Evolutionary conservation across 2,888 invertebrate genomes (phyloP).

Genomic region (Lasioglossum zephyrum): DNA sequence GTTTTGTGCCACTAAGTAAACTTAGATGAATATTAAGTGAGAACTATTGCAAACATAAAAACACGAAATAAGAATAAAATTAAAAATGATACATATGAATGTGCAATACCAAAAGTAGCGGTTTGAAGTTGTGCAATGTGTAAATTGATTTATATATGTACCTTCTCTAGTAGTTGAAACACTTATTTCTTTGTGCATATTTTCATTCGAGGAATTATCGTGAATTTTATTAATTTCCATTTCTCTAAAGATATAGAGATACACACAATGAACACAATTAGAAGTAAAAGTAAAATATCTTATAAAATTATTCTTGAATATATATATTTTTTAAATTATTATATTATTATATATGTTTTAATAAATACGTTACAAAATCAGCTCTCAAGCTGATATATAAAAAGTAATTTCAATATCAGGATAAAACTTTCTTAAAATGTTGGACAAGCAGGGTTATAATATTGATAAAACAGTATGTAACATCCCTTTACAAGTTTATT

Average conservation of each 20-base stretch:
- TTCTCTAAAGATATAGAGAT: background rate
- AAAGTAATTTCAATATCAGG: background rate
- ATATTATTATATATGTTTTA: background rate
- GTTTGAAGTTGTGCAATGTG: constrained; percentile 39
- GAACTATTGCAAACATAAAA: constrained; percentile 11
- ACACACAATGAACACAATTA: background rate
- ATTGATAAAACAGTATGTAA: constrained; percentile 41
- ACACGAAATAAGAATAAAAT: constrained; percentile 30
- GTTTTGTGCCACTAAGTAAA: background rate
- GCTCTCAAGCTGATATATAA: background rate
- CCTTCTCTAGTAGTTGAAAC: constrained; percentile 48
- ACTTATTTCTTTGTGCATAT: constrained; percentile 30
- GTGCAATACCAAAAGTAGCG: constrained; percentile 28
- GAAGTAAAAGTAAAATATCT: background rate
- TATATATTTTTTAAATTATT: background rate
- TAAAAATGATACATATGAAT: constrained; percentile 38
- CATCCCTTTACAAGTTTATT: constrained; percentile 25
- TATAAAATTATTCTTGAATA: background rate
- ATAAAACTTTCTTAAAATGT: background rate
- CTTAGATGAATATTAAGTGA: constrained; percentile 12
- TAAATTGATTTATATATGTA: constrained; percentile 30
- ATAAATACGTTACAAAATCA: background rate
- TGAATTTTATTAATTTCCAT: constrained; percentile 55
- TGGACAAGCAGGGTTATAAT: background rate
- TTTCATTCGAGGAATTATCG: constrained; percentile 33